Conservation (phyloP, 2,888 invertebrate species). For the Diarsia rubi region DNA sequence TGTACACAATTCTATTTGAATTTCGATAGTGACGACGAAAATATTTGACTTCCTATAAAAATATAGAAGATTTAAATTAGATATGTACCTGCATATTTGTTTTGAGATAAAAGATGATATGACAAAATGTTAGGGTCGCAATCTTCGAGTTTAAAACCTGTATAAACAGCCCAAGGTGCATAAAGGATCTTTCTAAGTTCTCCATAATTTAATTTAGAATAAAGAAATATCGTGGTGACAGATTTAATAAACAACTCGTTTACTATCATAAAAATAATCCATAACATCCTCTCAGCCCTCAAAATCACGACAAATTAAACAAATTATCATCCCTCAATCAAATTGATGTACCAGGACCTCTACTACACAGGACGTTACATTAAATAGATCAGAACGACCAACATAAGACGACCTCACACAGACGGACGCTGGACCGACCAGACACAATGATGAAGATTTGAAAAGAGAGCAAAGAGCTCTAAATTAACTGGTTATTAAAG, state of each 20-base stretch:
- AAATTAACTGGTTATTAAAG: slow-evolving; percentile 82
- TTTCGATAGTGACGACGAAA: slow-evolving; percentile 67
- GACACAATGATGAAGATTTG: slow-evolving; percentile 53
- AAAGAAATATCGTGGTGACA: not conserved
- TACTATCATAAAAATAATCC: slow-evolving; percentile 62
- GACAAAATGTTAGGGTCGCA: slow-evolving; percentile 7
- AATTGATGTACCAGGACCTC: slow-evolving; percentile 71
- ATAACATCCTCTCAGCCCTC: slow-evolving; percentile 72
- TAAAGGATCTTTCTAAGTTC: not conserved
- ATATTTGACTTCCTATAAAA: slow-evolving; percentile 53
- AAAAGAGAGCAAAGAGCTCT: slow-evolving; percentile 79
- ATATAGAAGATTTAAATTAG: slow-evolving; percentile 36
- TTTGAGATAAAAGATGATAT: slow-evolving; percentile 19
- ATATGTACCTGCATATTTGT: slow-evolving; percentile 48
- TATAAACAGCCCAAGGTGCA: not conserved
- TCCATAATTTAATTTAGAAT: not conserved
- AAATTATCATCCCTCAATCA: slow-evolving; percentile 76
- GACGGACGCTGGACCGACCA: slow-evolving; percentile 50
- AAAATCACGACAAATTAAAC: slow-evolving; percentile 70
- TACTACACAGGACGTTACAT: slow-evolving; percentile 75
- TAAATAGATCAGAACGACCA: slow-evolving; percentile 77
- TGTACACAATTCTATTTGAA: slow-evolving; percentile 73
- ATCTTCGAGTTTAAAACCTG: not conserved
- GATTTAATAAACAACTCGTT: slow-evolving; percentile 3
- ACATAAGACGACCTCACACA: slow-evolving; percentile 63